Percentiles rank a stretch among this genome's conserved stretches.
phyloP scores from a whole-genome alignment of 2,113 vertebrate genomes.

The Gavia stellata region DNA sequence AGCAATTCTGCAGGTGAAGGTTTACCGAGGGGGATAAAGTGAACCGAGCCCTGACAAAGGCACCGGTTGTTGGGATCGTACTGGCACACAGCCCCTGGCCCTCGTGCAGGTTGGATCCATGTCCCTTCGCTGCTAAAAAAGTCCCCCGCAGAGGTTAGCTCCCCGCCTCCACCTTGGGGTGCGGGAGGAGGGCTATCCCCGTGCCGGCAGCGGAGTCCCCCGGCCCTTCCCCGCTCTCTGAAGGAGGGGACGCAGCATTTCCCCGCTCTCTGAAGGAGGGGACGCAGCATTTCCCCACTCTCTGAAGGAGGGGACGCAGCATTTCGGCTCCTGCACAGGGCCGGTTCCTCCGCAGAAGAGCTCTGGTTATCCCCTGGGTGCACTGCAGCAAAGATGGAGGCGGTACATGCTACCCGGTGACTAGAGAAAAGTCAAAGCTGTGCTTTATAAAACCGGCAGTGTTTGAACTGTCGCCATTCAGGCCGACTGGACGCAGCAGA shows the following conservation, averaged over 20 bases:
- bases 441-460: accelerated
- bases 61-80: accelerated
- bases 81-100: accelerated
- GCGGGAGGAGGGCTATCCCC: background rate
- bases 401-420: accelerated
- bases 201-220: accelerated
- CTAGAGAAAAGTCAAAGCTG: background rate
- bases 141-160: background rate
- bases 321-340: background rate
- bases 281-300: background rate
- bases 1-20: background rate
- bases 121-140: background rate
- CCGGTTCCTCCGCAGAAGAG: background rate
- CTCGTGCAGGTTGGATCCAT: accelerated
- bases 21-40: background rate
- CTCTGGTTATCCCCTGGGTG: background rate
- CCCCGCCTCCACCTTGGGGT: background rate
- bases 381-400: background rate
- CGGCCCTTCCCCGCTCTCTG: background rate
- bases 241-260: accelerated
- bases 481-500: background rate
- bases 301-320: background rate
- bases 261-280: too few species aligned
- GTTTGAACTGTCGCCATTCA: background rate
- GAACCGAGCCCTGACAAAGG: background rate